Evolutionary conservation across 2,113 vertebrate genomes (phyloP), one percentile per base, ranked within the genome.

Genomic region (Festucalex cinctus): DNA sequence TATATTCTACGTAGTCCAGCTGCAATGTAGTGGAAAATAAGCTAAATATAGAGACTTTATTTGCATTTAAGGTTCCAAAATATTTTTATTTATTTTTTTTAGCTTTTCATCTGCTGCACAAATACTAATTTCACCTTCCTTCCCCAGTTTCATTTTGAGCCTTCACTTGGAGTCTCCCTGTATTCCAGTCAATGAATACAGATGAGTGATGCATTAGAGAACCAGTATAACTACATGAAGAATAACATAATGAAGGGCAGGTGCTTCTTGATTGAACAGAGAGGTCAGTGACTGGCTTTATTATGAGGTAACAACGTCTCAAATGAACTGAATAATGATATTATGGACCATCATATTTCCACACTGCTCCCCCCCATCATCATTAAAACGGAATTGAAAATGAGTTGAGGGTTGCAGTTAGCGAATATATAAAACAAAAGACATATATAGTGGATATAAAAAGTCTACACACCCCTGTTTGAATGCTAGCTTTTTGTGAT

Each of bases 1-100:
- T n/a, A 28, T 16, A 49, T 73, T 68, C 12, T 48, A 49, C 65
- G 59, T 73, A 69, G 43, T 48, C 41, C 41, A 13, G 16, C 51
- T 65, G 24, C 46, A 68, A 69, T 22, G 5, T 54, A 16, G 20
- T 53, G 56, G 28, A 41, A 28, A 57, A 72, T 36, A 37, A 43
- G 17, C 9, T 16, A 28, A 54, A 63, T 58, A 53, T 41, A 49
- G 51, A 67, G 39, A 19, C 28, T 74, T 20, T 28, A 58, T 57
- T 53, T 63, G 56, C 28, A 36, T 58, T 58, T 8, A 51, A 20
- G 3, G 9, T 22, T 51, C 8, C 7, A 71, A 66, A 58, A 19
- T 4, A 9, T 9, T 4, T 54, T 57, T 32, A 41, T 65, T 66
- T 12, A 46, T 4, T 54, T 57, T 32, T 46, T 65, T 66, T 12